A percentile compares a stretch with the other conserved stretches of the same genome.
These are phyloP conservation scores for Syrrhaptes paradoxus DNA, from an alignment of 2,113 vertebrate species.

Conservation along the genomic window DNA sequence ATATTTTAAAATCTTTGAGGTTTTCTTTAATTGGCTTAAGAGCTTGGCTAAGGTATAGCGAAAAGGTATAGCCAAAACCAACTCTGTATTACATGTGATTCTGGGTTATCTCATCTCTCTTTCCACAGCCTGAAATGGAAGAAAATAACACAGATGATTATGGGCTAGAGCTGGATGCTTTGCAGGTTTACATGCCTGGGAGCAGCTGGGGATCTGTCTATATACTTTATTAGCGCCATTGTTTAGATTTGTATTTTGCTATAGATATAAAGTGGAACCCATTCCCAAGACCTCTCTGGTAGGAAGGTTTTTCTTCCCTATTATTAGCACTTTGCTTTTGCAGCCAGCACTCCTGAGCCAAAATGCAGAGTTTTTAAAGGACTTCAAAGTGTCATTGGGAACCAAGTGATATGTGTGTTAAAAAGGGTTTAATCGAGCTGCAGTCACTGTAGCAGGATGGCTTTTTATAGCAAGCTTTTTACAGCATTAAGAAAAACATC, in stretches of 20 bases:
- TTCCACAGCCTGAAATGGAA: background rate
- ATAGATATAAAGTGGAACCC: background rate
- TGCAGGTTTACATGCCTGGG: background rate
- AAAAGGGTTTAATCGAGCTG: slow-evolving; percentile 58
- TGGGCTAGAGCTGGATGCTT: background rate
- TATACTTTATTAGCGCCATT: background rate
- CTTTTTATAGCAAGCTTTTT: slow-evolving; percentile 64
- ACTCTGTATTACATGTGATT: background rate
- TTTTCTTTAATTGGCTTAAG: background rate
- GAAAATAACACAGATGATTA: background rate
- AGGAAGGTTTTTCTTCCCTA: slow-evolving; percentile 23
- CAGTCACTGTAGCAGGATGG: background rate
- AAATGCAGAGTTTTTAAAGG: slow-evolving; percentile 31
- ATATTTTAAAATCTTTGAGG: background rate
- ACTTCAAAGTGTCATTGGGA: slow-evolving; percentile 54
- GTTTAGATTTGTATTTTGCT: slow-evolving; percentile 32
- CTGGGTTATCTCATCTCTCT: background rate
- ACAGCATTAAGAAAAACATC: slow-evolving; percentile 35
- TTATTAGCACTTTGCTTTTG: slow-evolving; percentile 46
- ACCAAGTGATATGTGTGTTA: slow-evolving; percentile 44
- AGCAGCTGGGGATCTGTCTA: slow-evolving; percentile 10
- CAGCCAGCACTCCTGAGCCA: background rate
- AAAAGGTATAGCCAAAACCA: background rate
- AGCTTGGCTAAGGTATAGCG: background rate
- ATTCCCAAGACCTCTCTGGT: background rate